Evolutionary conservation across 2,888 invertebrate species (phyloP).

Genomic region (Pachydiplax longipennis): DNA sequence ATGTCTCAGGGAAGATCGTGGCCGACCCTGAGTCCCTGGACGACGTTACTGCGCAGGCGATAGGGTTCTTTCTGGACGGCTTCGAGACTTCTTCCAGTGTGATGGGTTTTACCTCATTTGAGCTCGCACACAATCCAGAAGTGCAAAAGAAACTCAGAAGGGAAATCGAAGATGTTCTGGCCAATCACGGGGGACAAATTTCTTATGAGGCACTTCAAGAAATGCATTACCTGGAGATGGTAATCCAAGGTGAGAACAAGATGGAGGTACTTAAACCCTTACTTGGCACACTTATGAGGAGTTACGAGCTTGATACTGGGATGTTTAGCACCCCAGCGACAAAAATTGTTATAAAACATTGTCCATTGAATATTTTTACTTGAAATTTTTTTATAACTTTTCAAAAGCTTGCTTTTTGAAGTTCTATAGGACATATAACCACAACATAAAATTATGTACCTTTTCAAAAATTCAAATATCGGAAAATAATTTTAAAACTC

Average conservation of each 20-base stretch:
- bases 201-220: conserved; percentile 37
- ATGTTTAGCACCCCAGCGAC: too few relatives aligned
- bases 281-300: too few relatives aligned
- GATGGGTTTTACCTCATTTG: conserved; percentile 53
- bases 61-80: conserved; percentile 55
- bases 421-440: too few relatives aligned
- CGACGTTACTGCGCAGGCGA: conserved; percentile 50
- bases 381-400: too few relatives aligned
- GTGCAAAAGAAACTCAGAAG: conserved; percentile 52
- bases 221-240: conserved; percentile 37
- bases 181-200: background rate
- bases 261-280: too few relatives aligned
- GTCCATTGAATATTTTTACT: too few relatives aligned
- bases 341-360: too few relatives aligned
- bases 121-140: conserved; percentile 54
- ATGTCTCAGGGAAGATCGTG: background rate
- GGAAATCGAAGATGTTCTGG: conserved; percentile 52
- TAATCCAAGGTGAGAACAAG: background rate
- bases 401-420: too few relatives aligned
- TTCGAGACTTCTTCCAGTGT: conserved; percentile 55
- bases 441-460: too few relatives aligned
- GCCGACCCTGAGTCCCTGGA: background rate
- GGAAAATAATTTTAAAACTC: too few relatives aligned
- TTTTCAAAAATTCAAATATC: too few relatives aligned
- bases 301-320: too few relatives aligned